Conservation (phyloP, 2,888 invertebrate genomes). For the Altica lythri region DNA sequence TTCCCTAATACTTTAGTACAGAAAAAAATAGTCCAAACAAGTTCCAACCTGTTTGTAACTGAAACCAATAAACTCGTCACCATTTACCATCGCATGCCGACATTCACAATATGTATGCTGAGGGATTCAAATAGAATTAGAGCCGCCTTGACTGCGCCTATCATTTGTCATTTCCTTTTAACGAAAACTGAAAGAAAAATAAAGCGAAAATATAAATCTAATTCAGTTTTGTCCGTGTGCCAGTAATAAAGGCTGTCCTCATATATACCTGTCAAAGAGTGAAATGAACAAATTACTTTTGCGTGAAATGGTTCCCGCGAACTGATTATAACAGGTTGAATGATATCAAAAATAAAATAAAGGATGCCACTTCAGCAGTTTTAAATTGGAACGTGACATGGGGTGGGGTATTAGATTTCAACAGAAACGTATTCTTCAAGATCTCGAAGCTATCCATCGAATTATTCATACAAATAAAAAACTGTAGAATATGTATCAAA, state of each 20-base stretch:
- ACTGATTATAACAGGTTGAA: conserved; percentile 8
- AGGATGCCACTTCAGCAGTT: neutral
- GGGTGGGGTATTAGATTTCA: too few species aligned
- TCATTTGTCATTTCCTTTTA: neutral
- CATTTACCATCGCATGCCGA: neutral
- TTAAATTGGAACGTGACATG: conserved; percentile 6
- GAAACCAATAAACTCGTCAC: neutral
- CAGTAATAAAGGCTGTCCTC: neutral
- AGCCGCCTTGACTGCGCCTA: neutral
- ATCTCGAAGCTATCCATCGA: too few species aligned
- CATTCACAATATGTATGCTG: neutral
- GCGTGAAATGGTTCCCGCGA: conserved; percentile 7
- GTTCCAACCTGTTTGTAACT: too few species aligned
- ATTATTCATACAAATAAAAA: too few species aligned
- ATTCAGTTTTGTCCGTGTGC: neutral
- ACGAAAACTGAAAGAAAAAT: neutral
- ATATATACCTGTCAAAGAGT: conserved; percentile 20
- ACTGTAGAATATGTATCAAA: too few species aligned
- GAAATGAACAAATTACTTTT: conserved; percentile 18
- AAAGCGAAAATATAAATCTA: neutral
- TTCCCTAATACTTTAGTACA: too few species aligned
- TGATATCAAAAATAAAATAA: conserved; percentile 5
- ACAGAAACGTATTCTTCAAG: too few species aligned
- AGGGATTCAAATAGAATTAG: neutral
- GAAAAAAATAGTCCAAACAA: too few species aligned